Percentiles rank a stretch among this genome's conserved stretches.
phyloP scores from a whole-genome alignment of 2,797 vertebrate species.

The Novumbra hubbsi region DNA sequence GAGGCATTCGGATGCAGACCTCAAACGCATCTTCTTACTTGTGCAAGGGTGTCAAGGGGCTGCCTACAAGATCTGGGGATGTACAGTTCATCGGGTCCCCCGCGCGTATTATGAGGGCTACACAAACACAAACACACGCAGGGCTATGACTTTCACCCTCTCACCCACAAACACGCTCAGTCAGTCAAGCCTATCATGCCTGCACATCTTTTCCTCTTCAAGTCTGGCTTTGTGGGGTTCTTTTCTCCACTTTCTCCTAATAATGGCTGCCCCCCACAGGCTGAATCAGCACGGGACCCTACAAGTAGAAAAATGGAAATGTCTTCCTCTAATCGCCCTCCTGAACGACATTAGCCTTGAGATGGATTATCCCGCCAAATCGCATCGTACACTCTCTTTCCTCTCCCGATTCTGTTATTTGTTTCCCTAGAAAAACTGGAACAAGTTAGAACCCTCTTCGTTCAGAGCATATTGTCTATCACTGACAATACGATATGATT shows the following conservation, averaged over 20 bases:
- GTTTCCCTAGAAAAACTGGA: neutral
- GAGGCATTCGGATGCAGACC: neutral
- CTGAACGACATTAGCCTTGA: neutral
- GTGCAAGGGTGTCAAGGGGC: neutral
- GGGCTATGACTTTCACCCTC: neutral
- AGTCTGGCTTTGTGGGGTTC: neutral
- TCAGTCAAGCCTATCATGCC: neutral
- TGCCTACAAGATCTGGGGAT: neutral
- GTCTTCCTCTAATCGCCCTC: neutral
- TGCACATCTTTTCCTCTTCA: neutral
- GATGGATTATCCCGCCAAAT: neutral
- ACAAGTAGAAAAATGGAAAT: neutral
- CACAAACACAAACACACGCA: constrained; percentile 23
- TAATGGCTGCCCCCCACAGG: neutral
- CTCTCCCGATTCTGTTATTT: neutral
- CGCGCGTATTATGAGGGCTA: neutral
- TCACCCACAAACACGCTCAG: neutral
- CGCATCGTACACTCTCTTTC: neutral
- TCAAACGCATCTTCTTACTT: neutral
- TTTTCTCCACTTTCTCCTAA: neutral
- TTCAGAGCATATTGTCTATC: neutral
- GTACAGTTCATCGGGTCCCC: neutral
- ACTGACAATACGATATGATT: neutral
- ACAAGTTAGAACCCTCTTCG: neutral
- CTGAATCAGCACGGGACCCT: constrained; percentile 1